Conservation (phyloP, 2,888 invertebrate species). For the Tanytarsus gracilentus region DNA sequence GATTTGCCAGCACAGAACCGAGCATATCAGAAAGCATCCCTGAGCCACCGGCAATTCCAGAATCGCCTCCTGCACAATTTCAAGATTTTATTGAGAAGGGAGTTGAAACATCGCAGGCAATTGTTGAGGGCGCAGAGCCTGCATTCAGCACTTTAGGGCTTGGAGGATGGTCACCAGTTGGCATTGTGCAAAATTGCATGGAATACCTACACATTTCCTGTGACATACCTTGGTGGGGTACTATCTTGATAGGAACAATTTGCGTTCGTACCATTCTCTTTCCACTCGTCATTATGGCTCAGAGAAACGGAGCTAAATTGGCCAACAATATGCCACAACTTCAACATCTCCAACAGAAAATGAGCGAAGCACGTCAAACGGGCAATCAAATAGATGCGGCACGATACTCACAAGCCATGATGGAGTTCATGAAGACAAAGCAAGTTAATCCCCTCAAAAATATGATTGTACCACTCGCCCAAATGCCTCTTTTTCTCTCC, state of each 20-base stretch:
- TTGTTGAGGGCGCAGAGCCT: slow-evolving; percentile 56
- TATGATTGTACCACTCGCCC: slow-evolving; percentile 65
- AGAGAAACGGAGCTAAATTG: slow-evolving; percentile 72
- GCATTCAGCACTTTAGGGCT: slow-evolving; percentile 73
- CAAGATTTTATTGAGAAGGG: not conserved
- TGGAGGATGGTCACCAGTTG: slow-evolving; percentile 73
- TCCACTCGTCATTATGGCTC: slow-evolving; percentile 74
- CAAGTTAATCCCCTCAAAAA: slow-evolving; percentile 71
- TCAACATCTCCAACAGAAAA: slow-evolving; percentile 68
- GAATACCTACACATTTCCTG: slow-evolving; percentile 73
- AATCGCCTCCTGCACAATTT: slow-evolving; percentile 34
- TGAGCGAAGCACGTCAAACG: slow-evolving; percentile 76
- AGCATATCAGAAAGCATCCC: slow-evolving; percentile 35
- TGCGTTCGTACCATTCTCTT: slow-evolving; percentile 67
- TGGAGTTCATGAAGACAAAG: slow-evolving; percentile 72
- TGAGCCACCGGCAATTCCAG: slow-evolving; percentile 35
- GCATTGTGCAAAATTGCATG: slow-evolving; percentile 67
- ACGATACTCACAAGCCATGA: slow-evolving; percentile 66
- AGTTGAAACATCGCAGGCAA: slow-evolving; percentile 38
- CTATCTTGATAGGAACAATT: slow-evolving; percentile 73
- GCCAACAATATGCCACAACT: slow-evolving; percentile 80
- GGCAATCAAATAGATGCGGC: slow-evolving; percentile 74
- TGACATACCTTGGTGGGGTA: slow-evolving; percentile 89
- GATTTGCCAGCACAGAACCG: slow-evolving; percentile 14
- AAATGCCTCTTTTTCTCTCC: slow-evolving; percentile 86